A percentile compares a stretch with the other conserved stretches of the same genome.
phyloP scores from a whole-genome alignment of 2,888 invertebrate genomes.

The Eupithecia subumbrata region DNA sequence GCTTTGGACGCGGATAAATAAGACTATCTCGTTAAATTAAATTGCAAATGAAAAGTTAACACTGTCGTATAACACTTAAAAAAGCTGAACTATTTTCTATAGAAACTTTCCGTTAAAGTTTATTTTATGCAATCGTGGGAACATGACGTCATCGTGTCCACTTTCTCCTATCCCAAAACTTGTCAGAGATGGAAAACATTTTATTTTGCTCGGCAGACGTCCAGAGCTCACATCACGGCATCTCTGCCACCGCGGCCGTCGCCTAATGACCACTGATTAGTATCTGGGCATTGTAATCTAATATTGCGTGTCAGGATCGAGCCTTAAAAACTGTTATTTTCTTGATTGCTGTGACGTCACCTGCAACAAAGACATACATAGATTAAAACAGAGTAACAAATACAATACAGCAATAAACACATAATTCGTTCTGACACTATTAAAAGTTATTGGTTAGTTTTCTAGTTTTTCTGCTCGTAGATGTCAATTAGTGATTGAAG shows the following conservation, averaged over 20 bases:
- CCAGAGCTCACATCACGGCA: slow-evolving; percentile 49
- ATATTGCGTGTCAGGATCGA: slow-evolving; percentile 49
- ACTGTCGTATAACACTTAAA: slow-evolving; percentile 71
- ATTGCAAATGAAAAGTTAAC: slow-evolving; percentile 65
- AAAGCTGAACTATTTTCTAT: slow-evolving; percentile 68
- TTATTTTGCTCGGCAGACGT: slow-evolving; percentile 52
- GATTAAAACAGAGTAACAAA: slow-evolving; percentile 34
- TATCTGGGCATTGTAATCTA: slow-evolving; percentile 53
- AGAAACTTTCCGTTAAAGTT: slow-evolving; percentile 54
- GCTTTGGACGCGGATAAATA: slow-evolving; percentile 38
- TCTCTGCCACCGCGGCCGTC: slow-evolving; percentile 41
- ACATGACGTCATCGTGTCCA: slow-evolving; percentile 67
- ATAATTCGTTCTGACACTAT: slow-evolving; percentile 39
- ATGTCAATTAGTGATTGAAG: slow-evolving; percentile 36
- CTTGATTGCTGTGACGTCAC: slow-evolving; percentile 58
- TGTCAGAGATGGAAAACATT: slow-evolving; percentile 73
- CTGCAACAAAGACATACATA: slow-evolving; percentile 64
- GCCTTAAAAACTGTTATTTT: slow-evolving; percentile 55
- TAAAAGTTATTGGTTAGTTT: slow-evolving; percentile 32
- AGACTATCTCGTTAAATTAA: slow-evolving; percentile 40
- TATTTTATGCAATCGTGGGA: slow-evolving; percentile 67
- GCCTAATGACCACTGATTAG: slow-evolving; percentile 51
- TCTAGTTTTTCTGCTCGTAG: slow-evolving; percentile 24
- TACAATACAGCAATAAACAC: slow-evolving; percentile 18
- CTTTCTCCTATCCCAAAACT: slow-evolving; percentile 78